phyloP scores from a whole-genome alignment of 2,797 vertebrate species.

The Gallinago stenura region DNA sequence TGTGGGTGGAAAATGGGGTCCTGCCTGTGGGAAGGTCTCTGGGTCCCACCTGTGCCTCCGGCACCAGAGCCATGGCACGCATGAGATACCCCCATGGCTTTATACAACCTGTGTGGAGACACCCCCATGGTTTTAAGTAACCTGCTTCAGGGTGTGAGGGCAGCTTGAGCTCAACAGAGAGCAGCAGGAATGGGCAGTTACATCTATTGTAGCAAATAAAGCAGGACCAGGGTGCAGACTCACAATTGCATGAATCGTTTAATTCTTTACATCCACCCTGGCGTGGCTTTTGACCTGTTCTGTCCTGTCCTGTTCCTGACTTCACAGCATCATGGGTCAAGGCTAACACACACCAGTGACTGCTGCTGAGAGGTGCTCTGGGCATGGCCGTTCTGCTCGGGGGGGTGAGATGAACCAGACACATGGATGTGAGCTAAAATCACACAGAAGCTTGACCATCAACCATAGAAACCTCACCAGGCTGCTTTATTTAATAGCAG shows the following conservation, averaged over 20 bases:
- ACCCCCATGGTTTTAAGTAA: background rate
- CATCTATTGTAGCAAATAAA: background rate
- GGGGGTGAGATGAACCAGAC: background rate
- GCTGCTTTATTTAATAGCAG: background rate
- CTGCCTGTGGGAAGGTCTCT: rapidly evolving
- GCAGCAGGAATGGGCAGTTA: background rate
- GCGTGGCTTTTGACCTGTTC: background rate
- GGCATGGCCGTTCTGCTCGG: rapidly evolving
- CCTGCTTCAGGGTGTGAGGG: background rate
- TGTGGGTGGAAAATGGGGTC: background rate
- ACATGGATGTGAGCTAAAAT: rapidly evolving
- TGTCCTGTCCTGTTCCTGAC: background rate
- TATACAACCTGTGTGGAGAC: background rate
- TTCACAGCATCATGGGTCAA: background rate
- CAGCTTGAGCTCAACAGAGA: background rate
- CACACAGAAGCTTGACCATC: background rate
- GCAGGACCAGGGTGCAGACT: background rate
- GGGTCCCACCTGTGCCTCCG: background rate
- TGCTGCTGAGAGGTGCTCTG: background rate
- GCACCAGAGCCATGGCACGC: background rate
- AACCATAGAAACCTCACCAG: background rate
- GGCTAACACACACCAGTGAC: background rate
- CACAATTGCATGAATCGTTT: background rate
- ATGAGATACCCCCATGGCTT: background rate
- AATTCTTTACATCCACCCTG: background rate